A percentile compares a stretch with the other conserved stretches of the same genome.
phyloP scores from a whole-genome alignment of 2,797 vertebrate genomes.

The Myotis daubentonii region DNA sequence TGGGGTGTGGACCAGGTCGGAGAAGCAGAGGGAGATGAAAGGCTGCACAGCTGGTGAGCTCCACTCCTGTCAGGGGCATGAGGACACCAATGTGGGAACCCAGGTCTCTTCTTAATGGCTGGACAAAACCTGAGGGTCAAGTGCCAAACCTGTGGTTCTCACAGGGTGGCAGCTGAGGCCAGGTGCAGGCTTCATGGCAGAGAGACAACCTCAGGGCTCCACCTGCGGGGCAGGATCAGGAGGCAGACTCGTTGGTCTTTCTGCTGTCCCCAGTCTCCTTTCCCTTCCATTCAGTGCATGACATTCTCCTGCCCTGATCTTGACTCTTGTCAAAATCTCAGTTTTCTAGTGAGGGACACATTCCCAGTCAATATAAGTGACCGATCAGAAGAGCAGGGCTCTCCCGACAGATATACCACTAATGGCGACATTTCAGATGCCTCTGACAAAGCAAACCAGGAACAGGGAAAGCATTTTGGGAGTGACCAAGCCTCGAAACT shows the following conservation, averaged over 20 bases:
- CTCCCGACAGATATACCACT: neutral
- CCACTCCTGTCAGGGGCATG: neutral
- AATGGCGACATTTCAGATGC: neutral
- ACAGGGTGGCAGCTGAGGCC: neutral
- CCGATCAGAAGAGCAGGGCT: neutral
- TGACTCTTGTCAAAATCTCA: neutral
- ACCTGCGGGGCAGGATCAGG: too few species aligned
- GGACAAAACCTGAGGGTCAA: neutral
- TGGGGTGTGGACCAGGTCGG: neutral
- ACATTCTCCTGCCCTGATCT: neutral
- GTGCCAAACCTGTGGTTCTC: neutral
- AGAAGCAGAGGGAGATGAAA: neutral
- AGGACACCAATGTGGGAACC: neutral
- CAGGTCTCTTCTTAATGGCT: neutral
- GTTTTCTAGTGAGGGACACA: neutral
- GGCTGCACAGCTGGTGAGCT: neutral
- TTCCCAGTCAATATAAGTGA: neutral
- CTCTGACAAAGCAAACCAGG: neutral
- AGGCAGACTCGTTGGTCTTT: neutral
- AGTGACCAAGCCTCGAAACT: neutral
- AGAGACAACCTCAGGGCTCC: neutral
- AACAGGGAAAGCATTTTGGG: neutral
- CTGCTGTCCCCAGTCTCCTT: neutral
- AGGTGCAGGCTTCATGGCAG: neutral
- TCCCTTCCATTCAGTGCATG: neutral